Percentiles rank a stretch among this genome's conserved stretches.
phyloP scores from a whole-genome alignment of 2,888 invertebrate genomes.

The Drosophila hamatofila region DNA sequence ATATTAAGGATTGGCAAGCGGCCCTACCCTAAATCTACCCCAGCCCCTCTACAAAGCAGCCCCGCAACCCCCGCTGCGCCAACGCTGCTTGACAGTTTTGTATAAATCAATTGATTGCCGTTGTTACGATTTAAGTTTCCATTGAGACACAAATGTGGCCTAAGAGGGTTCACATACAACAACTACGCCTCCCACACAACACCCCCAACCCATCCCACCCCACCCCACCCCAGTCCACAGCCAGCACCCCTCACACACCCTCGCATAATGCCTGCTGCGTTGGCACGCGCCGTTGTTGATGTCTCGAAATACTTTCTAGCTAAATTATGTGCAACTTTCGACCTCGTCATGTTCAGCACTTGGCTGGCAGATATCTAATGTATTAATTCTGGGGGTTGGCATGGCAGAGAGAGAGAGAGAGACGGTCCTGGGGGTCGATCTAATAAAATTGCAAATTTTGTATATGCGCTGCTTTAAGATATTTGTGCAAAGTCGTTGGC shows the following conservation, averaged over 20 bases:
- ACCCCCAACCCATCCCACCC: no score
- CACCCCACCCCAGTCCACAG: neutral
- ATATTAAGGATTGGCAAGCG: slow-evolving; percentile 55
- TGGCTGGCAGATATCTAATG: slow-evolving; percentile 63
- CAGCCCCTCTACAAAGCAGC: neutral
- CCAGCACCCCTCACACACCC: neutral
- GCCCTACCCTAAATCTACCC: neutral
- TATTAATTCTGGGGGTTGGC: slow-evolving; percentile 66
- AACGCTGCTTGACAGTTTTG: slow-evolving; percentile 26
- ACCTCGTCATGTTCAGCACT: slow-evolving; percentile 66
- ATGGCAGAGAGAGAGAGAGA: neutral
- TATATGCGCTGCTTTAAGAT: slow-evolving; percentile 52
- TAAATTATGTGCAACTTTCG: slow-evolving; percentile 76
- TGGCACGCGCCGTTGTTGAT: slow-evolving; percentile 64
- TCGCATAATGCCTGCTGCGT: slow-evolving; percentile 28
- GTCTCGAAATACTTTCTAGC: slow-evolving; percentile 53
- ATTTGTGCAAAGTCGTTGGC: slow-evolving; percentile 62
- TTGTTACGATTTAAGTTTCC: slow-evolving; percentile 65
- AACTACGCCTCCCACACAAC: neutral
- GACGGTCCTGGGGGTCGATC: slow-evolving; percentile 14
- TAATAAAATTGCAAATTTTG: slow-evolving; percentile 80
- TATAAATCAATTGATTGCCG: slow-evolving; percentile 79
- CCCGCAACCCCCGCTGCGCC: neutral
- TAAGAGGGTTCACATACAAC: slow-evolving; percentile 21
- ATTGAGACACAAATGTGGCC: slow-evolving; percentile 33